These are phyloP conservation scores for Sturnira hondurensis DNA, from an alignment of 2,113 vertebrate genomes.

Conservation along the genomic window DNA sequence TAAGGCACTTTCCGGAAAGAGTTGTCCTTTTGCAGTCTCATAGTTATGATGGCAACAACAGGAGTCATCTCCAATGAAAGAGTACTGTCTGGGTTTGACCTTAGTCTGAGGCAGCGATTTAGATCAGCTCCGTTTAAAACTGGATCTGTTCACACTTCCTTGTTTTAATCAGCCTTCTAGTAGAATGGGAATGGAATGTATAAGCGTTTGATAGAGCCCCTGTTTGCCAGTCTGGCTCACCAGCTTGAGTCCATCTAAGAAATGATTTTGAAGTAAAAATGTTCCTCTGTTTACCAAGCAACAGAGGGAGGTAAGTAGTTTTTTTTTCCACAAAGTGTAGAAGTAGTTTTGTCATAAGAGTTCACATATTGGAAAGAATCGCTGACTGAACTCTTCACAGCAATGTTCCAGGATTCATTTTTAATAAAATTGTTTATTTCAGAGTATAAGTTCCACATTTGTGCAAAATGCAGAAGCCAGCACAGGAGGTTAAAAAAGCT, in stretches of 20 bases:
- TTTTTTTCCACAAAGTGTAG: neutral
- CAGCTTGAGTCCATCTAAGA: slow-evolving; percentile 13
- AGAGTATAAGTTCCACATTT: slow-evolving; percentile 52
- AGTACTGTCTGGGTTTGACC: slow-evolving; percentile 28
- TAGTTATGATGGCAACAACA: neutral
- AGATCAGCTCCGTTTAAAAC: slow-evolving; percentile 50
- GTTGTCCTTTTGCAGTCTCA: neutral
- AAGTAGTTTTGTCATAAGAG: neutral
- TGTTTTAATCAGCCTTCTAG: slow-evolving; percentile 60
- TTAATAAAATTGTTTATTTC: slow-evolving; percentile 62
- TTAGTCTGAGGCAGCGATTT: slow-evolving; percentile 48
- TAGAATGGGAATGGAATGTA: neutral
- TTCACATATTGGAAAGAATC: neutral
- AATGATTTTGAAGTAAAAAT: slow-evolving; percentile 15
- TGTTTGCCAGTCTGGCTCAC: slow-evolving; percentile 37
- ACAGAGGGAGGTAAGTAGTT: slow-evolving; percentile 18
- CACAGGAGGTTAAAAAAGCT: slow-evolving; percentile 61
- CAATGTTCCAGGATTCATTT: slow-evolving; percentile 41
- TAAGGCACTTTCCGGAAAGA: neutral
- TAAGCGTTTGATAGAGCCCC: neutral
- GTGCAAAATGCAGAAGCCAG: slow-evolving; percentile 56
- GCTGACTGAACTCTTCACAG: neutral
- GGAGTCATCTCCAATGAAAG: neutral
- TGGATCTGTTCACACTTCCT: slow-evolving; percentile 25
- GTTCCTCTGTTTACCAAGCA: slow-evolving; percentile 27